phyloP scores from a whole-genome alignment of 2,888 invertebrate species.

The Caenorhabditis angaria region DNA sequence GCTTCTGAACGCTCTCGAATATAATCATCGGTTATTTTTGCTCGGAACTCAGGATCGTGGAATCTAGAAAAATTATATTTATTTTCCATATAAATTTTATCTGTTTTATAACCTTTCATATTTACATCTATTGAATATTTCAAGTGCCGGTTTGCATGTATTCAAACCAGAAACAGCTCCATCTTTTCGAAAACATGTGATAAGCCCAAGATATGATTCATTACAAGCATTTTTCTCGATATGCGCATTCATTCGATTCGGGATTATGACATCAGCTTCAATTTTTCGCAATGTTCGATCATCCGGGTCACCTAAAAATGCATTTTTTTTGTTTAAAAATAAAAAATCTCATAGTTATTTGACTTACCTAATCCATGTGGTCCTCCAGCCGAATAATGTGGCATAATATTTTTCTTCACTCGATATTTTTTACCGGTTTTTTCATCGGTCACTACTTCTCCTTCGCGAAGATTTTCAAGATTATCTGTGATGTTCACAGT shows the following conservation, averaged over 20 bases:
- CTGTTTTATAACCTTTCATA: slow-evolving; percentile 61
- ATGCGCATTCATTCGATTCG: slow-evolving; percentile 86
- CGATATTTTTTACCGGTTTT: slow-evolving; percentile 67
- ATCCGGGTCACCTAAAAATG: slow-evolving; percentile 79
- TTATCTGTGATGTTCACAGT: slow-evolving; percentile 52
- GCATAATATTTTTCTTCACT: slow-evolving; percentile 67
- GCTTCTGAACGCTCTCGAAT: slow-evolving; percentile 54
- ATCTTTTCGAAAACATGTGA: slow-evolving; percentile 63
- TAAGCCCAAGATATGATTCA: slow-evolving; percentile 58
- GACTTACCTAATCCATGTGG: slow-evolving; percentile 63
- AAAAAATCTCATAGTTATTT: slow-evolving; percentile 6
- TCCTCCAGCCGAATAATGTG: slow-evolving; percentile 60
- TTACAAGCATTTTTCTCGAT: slow-evolving; percentile 84
- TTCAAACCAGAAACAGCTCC: slow-evolving; percentile 62
- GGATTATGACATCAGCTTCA: slow-evolving; percentile 87
- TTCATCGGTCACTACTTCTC: slow-evolving; percentile 64
- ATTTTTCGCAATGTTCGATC: slow-evolving; percentile 86
- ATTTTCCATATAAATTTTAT: neutral
- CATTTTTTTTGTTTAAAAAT: neutral
- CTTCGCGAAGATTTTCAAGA: slow-evolving; percentile 57
- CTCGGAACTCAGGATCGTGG: slow-evolving; percentile 64
- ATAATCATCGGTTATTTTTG: slow-evolving; percentile 66
- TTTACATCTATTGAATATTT: slow-evolving; percentile 68
- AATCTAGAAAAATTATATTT: slow-evolving; percentile 53
- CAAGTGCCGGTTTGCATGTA: slow-evolving; percentile 59